Percentiles rank a stretch among this genome's conserved stretches.
These are phyloP conservation scores for Pseudorectes ferrugineus DNA, from an alignment of 2,113 vertebrate species.

Conservation along the genomic window DNA sequence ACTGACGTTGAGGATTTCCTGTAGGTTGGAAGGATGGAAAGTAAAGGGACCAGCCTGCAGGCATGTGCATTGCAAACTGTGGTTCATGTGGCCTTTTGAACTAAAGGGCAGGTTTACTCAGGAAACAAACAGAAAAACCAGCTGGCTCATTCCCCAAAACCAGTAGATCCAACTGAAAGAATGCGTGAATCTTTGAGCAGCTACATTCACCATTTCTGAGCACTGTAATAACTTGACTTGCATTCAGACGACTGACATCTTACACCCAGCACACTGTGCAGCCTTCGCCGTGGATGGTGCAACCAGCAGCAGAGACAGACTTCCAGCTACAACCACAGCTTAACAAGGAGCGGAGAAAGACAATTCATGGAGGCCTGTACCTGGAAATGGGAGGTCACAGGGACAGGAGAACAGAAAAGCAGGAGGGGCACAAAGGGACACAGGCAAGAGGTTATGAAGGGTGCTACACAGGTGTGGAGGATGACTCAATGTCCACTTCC, in stretches of 20 bases:
- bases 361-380: neutral
- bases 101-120: neutral
- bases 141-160: neutral
- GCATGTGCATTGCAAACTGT: neutral
- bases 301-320: neutral
- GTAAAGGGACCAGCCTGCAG: neutral
- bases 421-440: neutral
- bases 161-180: neutral
- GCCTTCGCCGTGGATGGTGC: neutral
- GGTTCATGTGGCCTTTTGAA: neutral
- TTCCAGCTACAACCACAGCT: neutral
- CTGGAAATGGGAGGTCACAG: neutral
- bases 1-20: neutral
- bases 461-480: neutral
- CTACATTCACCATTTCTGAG: neutral
- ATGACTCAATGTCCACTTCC: fast-evolving
- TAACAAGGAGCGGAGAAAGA: neutral
- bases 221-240: neutral
- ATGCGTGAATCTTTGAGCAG: neutral
- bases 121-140: neutral
- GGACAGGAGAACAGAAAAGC: neutral
- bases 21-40: neutral
- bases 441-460: neutral
- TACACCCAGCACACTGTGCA: fast-evolving
- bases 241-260: neutral